Percentiles rank a stretch among this genome's conserved stretches.
Evolutionary conservation across 2,113 vertebrate species (phyloP).

Genomic region (Apaloderma vittatum): DNA sequence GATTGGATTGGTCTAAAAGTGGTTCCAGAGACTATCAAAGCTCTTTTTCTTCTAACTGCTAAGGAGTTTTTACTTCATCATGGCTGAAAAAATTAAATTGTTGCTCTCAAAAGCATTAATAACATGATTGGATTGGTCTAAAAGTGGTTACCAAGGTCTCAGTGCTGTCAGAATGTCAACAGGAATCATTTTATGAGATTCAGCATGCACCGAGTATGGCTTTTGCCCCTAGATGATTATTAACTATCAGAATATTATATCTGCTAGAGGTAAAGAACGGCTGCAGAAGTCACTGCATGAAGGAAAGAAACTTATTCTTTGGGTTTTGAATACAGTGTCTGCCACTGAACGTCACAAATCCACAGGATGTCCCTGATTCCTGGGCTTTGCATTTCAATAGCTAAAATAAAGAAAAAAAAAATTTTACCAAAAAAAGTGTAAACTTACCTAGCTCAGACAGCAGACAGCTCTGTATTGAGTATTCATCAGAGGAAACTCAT

Average conservation of each 20-base stretch:
- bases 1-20: neutral
- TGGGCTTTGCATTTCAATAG: neutral
- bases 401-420: neutral
- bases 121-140: neutral
- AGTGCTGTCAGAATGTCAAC: neutral
- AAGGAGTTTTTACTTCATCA: neutral
- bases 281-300: neutral
- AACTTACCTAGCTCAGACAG: neutral
- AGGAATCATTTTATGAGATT: neutral
- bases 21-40: neutral
- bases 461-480: conserved; percentile 24
- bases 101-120: neutral
- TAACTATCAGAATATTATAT: neutral
- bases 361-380: neutral
- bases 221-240: neutral
- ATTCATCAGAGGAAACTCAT: neutral
- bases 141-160: neutral
- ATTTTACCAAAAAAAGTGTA: neutral
- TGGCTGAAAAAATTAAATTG: neutral
- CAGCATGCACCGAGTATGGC: neutral
- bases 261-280: neutral
- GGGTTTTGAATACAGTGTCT: neutral
- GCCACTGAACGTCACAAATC: neutral
- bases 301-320: neutral
- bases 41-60: neutral